Conservation (phyloP, 2,113 vertebrate species). For the Pollimyrus isidori region DNA sequence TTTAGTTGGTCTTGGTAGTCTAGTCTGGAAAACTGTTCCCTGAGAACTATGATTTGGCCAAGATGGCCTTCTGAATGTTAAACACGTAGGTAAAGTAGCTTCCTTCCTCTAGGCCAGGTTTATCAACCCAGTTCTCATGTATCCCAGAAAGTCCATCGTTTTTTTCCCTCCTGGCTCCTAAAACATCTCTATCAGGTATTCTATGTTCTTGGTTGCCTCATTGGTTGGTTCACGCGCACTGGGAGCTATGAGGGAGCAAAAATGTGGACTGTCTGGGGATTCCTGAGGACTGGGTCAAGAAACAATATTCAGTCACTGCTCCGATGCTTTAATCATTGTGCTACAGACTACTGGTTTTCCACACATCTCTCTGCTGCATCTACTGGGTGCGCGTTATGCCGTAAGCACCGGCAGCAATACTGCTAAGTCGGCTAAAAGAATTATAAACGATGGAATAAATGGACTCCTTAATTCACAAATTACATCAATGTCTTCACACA, state of each 20-base stretch:
- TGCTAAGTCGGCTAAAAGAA: not conserved
- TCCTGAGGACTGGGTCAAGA: not conserved
- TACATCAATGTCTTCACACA: not conserved
- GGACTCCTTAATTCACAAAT: not conserved
- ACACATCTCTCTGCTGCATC: not conserved
- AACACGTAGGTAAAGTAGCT: not conserved
- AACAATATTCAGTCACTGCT: not conserved
- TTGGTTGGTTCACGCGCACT: not conserved
- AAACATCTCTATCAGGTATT: not conserved
- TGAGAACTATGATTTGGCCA: not conserved
- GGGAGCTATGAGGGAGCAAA: not conserved
- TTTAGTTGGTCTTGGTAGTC: not conserved
- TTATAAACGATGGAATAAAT: not conserved
- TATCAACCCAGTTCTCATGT: not conserved
- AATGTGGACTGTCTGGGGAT: not conserved
- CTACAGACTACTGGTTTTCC: not conserved
- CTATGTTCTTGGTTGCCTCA: not conserved
- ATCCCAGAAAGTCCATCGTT: not conserved
- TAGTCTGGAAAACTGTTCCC: not conserved
- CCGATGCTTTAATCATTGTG: not conserved
- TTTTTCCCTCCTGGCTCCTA: not conserved
- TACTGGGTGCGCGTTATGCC: not conserved
- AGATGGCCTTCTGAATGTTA: not conserved
- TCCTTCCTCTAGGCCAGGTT: not conserved
- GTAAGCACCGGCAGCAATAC: not conserved